These are phyloP conservation scores for Temnothorax rugatulus DNA, from an alignment of 2,888 invertebrate genomes.

Conservation along the genomic window DNA sequence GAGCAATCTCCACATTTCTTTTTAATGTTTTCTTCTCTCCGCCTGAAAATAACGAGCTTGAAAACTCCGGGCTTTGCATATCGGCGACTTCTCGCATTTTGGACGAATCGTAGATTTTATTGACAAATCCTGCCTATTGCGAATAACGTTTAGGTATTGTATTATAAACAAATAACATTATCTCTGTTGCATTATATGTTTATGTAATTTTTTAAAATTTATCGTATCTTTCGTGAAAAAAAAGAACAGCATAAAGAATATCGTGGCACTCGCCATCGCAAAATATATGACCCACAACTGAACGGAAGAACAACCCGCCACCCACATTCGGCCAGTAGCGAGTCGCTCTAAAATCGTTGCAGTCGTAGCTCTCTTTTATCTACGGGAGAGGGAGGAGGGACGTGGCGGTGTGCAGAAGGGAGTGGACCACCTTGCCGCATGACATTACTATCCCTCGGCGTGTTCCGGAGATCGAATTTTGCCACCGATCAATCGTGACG, in stretches of 20 bases:
- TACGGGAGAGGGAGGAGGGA: not conserved
- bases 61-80: not conserved
- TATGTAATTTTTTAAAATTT: not conserved
- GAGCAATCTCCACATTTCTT: slow-evolving; percentile 37
- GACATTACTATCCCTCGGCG: slow-evolving; percentile 58
- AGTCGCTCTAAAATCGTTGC: slow-evolving; percentile 50
- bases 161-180: not conserved
- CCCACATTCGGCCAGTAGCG: slow-evolving; percentile 64
- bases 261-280: not conserved
- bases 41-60: slow-evolving; percentile 23
- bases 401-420: not conserved
- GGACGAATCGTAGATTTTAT: not conserved
- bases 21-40: slow-evolving; percentile 33
- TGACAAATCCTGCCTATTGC: not conserved
- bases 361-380: slow-evolving; percentile 47
- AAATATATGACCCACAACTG: slow-evolving; percentile 29
- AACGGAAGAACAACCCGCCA: slow-evolving; percentile 55
- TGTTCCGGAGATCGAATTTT: slow-evolving; percentile 58
- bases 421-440: slow-evolving; percentile 26
- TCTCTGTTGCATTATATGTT: not conserved
- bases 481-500: slow-evolving; percentile 62
- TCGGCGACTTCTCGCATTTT: not conserved
- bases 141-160: not conserved
- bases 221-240: not conserved
- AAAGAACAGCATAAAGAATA: not conserved